Conservation (phyloP, 2,888 invertebrate species). For the Tigriopus californicus region DNA sequence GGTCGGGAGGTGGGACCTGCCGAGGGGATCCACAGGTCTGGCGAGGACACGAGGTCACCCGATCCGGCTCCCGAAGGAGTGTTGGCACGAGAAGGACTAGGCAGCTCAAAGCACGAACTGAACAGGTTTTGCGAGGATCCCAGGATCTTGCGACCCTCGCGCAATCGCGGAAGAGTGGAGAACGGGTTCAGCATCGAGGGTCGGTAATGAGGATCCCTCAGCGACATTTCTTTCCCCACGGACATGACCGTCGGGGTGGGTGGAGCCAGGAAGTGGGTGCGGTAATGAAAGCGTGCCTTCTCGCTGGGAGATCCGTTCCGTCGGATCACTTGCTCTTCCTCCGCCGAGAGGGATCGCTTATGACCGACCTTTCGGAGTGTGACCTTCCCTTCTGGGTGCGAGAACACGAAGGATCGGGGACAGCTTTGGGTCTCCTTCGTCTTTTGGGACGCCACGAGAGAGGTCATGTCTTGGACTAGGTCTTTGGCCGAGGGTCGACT, state of each 20-base stretch:
- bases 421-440: not conserved
- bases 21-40: too few species aligned
- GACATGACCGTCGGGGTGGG: constrained; percentile 32
- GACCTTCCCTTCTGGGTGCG: not conserved
- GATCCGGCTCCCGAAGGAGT: constrained; percentile 1
- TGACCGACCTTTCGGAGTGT: constrained; percentile 37
- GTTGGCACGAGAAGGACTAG: constrained; percentile 36
- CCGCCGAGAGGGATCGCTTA: constrained; percentile 54
- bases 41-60: too few species aligned
- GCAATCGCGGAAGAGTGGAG: constrained; percentile 49
- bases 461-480: not conserved
- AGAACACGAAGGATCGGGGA: too few species aligned
- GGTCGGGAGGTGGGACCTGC: not conserved
- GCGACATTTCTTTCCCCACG: constrained; percentile 63
- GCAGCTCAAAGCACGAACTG: constrained; percentile 56
- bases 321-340: constrained; percentile 38
- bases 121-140: constrained; percentile 44
- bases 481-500: constrained; percentile 24
- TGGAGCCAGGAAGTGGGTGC: constrained; percentile 29
- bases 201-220: constrained; percentile 54
- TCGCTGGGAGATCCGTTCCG: constrained; percentile 41
- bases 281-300: constrained; percentile 45
- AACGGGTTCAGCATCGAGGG: constrained; percentile 42
- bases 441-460: not conserved
- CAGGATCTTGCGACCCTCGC: constrained; percentile 56